Percentiles rank a stretch among this genome's conserved stretches.
Conservation (phyloP, 1,140 invertebrate species). For the Aricia agestis region DNA sequence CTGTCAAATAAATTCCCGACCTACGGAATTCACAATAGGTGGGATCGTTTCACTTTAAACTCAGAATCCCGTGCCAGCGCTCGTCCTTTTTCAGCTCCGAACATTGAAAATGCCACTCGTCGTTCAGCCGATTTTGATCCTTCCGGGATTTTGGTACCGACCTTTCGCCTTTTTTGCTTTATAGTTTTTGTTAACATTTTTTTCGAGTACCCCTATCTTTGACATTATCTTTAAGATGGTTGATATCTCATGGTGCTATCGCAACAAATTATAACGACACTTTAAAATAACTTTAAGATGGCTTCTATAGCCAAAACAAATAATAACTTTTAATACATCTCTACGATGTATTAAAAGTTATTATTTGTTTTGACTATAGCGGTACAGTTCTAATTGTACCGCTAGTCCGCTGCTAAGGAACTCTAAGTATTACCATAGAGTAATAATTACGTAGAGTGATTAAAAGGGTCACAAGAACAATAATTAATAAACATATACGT, state of each 20-base stretch:
- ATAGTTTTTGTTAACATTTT: constrained; percentile 39
- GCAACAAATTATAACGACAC: constrained; percentile 63
- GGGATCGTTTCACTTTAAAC: constrained; percentile 48
- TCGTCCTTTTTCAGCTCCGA: constrained; percentile 40
- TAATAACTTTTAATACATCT: constrained; percentile 36
- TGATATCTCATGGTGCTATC: constrained; percentile 54
- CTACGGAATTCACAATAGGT: constrained; percentile 72
- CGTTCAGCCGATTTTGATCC: constrained; percentile 51
- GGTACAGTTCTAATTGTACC: too few relatives aligned
- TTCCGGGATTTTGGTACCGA: constrained; percentile 55
- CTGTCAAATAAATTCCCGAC: constrained; percentile 74
- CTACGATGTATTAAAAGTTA: constrained; percentile 28
- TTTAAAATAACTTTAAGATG: constrained; percentile 46
- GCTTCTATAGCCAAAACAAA: constrained; percentile 56
- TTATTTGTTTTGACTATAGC: constrained; percentile 58
- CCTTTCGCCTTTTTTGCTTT: constrained; percentile 67
- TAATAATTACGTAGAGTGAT: too few relatives aligned
- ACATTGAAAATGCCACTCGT: constrained; percentile 29
- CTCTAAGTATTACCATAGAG: too few relatives aligned
- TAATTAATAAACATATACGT: too few relatives aligned
- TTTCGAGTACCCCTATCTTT: constrained; percentile 63
- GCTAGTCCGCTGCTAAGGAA: too few relatives aligned
- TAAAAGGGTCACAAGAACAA: constrained; percentile 26
- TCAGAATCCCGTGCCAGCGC: constrained; percentile 54
- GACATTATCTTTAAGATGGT: constrained; percentile 67